A percentile compares a stretch with the other conserved stretches of the same genome.
Conservation (phyloP, 2,113 vertebrate genomes). For the Dasyurus viverrinus region DNA sequence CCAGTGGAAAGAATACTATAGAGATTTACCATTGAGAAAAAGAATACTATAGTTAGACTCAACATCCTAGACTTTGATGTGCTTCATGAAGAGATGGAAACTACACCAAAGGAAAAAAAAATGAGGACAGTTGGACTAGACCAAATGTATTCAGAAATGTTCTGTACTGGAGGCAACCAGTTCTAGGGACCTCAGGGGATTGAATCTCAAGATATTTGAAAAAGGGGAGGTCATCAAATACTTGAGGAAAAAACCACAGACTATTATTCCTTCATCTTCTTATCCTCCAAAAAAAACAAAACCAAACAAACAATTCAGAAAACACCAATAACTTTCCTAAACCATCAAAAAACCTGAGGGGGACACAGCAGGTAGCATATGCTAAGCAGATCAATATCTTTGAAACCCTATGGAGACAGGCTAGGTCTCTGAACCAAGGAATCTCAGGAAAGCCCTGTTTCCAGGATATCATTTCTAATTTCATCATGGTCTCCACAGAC, state of each 20-base stretch:
- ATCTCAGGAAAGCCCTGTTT: not conserved
- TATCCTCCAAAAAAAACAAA: not conserved
- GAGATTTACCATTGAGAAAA: no score
- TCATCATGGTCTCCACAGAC: not conserved
- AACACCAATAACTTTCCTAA: not conserved
- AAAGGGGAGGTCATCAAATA: not conserved
- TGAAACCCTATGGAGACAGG: not conserved
- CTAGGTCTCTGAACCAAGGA: not conserved
- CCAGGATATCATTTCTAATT: not conserved
- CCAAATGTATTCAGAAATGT: not conserved
- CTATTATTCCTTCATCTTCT: not conserved
- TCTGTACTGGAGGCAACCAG: not conserved
- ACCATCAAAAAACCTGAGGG: not conserved
- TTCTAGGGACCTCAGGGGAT: not conserved
- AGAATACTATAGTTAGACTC: not conserved
- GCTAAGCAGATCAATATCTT: not conserved
- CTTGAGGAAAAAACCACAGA: not conserved
- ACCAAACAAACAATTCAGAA: not conserved
- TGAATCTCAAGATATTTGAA: not conserved
- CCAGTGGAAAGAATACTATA: not conserved
- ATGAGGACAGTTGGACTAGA: not conserved
- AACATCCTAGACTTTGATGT: not conserved
- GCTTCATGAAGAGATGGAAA: not conserved
- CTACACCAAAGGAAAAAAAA: not conserved
- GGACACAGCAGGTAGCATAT: not conserved